Base-by-base conservation (phyloP, 2,113 vertebrate genomes). In the Chrysemys picta region DNA sequence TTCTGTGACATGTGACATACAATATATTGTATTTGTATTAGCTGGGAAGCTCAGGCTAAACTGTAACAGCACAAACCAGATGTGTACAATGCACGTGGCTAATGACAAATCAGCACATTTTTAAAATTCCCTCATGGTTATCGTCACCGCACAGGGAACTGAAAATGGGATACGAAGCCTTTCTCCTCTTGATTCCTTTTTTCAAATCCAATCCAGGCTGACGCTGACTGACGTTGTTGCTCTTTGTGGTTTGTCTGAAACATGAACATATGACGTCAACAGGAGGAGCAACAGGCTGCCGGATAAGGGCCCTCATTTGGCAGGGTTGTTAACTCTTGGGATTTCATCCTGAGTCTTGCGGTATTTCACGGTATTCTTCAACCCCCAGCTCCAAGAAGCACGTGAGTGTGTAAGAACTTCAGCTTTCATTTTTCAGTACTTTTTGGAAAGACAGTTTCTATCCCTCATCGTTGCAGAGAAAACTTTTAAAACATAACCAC, bases 111-210 rank as follows among this genome's bases (percentile, higher is more conserved):
- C 65, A 69, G 35, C 35, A 69, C 65, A 9, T 11, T 3, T 47
- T 35, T 10, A 42, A 69, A 80, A 49, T 17, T 8, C 0, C 11
- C 8, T 2, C 2, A 17, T 5, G n/a, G 8, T 10, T 38, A 5
- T 69, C 59, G 7, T 22, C 25, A 1, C 8, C 19, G 65, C 49
- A 49, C 72, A 5, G 62, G 17, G 29, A 29, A 16, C 16, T n/a
- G 49, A 21, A 17, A 83, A 65, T 78, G 29, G 17, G 45, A 25
- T 5, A 8, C 10, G 5, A 52, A 47, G 19, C 35, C 31, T 50
- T 82, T 50, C 38, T 50, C 84, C 50, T 89, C 31, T 35, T 35
- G 75, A 24, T 9, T 54, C 24, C 53, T n/a, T 78, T 24, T 79
- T 81, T 52, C 45, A 42, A 1, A 75, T 25, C 45, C 19, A 72